Percentiles rank a stretch among this genome's conserved stretches.
These are phyloP conservation scores for Notarius lentiginosus DNA, from an alignment of 2,113 vertebrate species.

Conservation along the genomic window DNA sequence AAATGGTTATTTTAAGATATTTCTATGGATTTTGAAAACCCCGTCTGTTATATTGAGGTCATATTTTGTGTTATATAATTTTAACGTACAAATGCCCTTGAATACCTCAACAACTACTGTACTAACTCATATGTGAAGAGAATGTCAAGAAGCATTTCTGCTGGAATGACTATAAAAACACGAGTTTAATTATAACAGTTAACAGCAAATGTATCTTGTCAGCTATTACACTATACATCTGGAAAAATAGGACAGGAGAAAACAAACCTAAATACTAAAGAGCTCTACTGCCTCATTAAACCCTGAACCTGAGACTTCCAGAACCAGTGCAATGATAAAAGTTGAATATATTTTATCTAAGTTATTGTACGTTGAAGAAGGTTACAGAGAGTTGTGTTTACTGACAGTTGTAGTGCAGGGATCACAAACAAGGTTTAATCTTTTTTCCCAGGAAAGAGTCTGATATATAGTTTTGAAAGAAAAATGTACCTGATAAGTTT, in stretches of 20 bases:
- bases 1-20: neutral
- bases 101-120: neutral
- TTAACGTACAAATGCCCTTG: neutral
- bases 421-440: neutral
- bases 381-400: neutral
- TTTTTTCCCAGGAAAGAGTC: neutral
- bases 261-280: neutral
- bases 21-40: neutral
- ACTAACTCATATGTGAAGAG: neutral
- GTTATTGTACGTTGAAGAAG: neutral
- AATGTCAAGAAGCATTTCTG: neutral
- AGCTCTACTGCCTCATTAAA: neutral
- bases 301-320: neutral
- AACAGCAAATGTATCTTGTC: neutral
- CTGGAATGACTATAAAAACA: neutral
- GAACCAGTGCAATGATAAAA: neutral
- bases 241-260: neutral
- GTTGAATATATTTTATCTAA: neutral
- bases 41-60: neutral
- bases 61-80: conserved; percentile 10
- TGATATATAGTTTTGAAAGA: neutral
- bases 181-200: conserved; percentile 41
- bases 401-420: neutral
- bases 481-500: neutral
- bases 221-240: neutral